Evolutionary conservation across 1,140 invertebrate species (phyloP).

Genomic region (Drosophila murphyi): DNA sequence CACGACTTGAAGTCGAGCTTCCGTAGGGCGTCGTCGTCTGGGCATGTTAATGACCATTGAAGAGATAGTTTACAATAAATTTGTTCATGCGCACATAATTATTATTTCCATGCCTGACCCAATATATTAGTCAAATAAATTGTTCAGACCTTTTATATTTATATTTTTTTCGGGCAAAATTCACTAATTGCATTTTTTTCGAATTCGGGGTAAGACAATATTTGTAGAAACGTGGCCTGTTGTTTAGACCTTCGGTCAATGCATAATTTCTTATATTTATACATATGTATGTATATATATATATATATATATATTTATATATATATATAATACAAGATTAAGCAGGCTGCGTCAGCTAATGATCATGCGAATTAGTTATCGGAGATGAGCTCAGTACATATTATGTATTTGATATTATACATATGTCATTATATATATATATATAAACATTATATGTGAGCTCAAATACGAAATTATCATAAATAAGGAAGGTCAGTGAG

Average conservation of each 20-base stretch:
- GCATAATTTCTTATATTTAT: slow-evolving; percentile 36
- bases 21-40: slow-evolving; percentile 60
- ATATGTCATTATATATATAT: too few relatives aligned
- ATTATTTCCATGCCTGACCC: slow-evolving; percentile 31
- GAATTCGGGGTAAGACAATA: background rate
- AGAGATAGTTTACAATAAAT: slow-evolving; percentile 57
- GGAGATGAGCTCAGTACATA: slow-evolving; percentile 41
- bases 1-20: slow-evolving; percentile 49
- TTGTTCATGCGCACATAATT: slow-evolving; percentile 40
- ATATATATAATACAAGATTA: slow-evolving; percentile 41
- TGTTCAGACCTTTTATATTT: slow-evolving; percentile 1
- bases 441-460: slow-evolving; percentile 17
- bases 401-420: background rate
- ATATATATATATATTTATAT: slow-evolving; percentile 30
- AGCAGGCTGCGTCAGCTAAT: slow-evolving; percentile 58
- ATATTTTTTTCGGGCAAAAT: slow-evolving; percentile 12
- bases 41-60: slow-evolving; percentile 35
- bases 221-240: slow-evolving; percentile 45
- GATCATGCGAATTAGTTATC: slow-evolving; percentile 62
- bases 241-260: slow-evolving; percentile 56
- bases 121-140: slow-evolving; percentile 40
- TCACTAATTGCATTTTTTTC: slow-evolving; percentile 27
- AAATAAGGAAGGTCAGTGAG: slow-evolving; percentile 35
- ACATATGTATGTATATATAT: too few relatives aligned
- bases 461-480: slow-evolving; percentile 29